Evolutionary conservation across 1,140 invertebrate genomes (phyloP), one percentile per base, ranked within the genome.

Genomic region (Rhyacophila brunnea): DNA sequence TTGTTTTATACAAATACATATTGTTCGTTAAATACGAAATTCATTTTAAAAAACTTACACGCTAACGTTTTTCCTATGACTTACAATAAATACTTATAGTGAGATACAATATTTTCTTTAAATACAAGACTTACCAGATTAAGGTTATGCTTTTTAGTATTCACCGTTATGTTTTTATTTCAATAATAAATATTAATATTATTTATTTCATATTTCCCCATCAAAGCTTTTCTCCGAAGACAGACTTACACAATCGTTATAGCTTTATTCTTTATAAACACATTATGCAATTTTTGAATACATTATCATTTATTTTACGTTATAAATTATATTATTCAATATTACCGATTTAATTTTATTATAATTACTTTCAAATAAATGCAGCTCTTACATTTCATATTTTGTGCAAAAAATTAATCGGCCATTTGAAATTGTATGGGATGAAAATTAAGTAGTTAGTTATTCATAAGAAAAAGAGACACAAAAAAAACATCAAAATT

Each of bases 71-170:
- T 42, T 23, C 54, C 58, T 58, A 62, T 32, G 17, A 43, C 36
- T 28, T 54, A 58, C 43, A 62, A 62, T 62, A 62, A 62, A 62
- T 62, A 62, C 60, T 62, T 62, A n/a, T n/a, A 62, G 34, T 44
- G 50, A 45, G 36, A 58, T 62, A 62, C 50, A 58, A 36, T 58
- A 35, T 57, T 58, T 51, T 53, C 52, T 28, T 52, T 20, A 17
- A 43, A 36, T 23, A 43, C 50, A 28, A 28, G 23, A 28, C 23
- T 28, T 28, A 28, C 3, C 23, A 28, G 23, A 28, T 28, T 5
- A 28, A 11, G 38, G 15, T 13, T 40, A 40, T n/a, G 38, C 15
- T 40, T 5, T 40, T 15, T 40, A 15, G 15, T 40, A 15, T 40
- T 15, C 38, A n/a, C 15, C 38, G 11, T 15, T 40, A 40, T 40